Conservation (phyloP, 2,113 vertebrate species). For the Eudorcas thomsonii region DNA sequence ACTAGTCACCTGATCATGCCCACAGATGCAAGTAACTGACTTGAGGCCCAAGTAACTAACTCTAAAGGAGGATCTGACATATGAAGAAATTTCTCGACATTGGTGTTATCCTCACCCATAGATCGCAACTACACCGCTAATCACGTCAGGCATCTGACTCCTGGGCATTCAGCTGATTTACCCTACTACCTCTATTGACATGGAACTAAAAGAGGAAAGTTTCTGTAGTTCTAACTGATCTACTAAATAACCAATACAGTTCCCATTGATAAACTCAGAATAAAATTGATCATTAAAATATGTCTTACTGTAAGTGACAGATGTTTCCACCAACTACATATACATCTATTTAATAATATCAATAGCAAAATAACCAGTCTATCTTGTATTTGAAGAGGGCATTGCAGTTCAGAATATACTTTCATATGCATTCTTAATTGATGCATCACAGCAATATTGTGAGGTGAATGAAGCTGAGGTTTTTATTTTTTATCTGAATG, state of each 20-base stretch:
- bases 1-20: background rate
- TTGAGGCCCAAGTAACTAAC: background rate
- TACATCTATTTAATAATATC: background rate
- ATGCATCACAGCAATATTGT: background rate
- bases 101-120: background rate
- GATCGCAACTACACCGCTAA: background rate
- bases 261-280: background rate
- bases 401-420: background rate
- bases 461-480: background rate
- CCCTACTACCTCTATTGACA: background rate
- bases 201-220: background rate
- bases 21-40: background rate
- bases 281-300: constrained; percentile 2
- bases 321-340: background rate
- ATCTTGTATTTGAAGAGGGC: background rate
- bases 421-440: background rate
- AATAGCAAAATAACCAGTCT: background rate
- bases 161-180: background rate
- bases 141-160: background rate
- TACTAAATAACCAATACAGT: background rate
- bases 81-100: background rate
- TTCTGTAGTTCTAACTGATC: background rate
- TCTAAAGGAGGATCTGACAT: background rate
- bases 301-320: background rate
- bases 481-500: background rate